Evolutionary conservation across 2,113 vertebrate genomes (phyloP), one percentile per base, ranked within the genome.

Genomic region (Zingel zingel): DNA sequence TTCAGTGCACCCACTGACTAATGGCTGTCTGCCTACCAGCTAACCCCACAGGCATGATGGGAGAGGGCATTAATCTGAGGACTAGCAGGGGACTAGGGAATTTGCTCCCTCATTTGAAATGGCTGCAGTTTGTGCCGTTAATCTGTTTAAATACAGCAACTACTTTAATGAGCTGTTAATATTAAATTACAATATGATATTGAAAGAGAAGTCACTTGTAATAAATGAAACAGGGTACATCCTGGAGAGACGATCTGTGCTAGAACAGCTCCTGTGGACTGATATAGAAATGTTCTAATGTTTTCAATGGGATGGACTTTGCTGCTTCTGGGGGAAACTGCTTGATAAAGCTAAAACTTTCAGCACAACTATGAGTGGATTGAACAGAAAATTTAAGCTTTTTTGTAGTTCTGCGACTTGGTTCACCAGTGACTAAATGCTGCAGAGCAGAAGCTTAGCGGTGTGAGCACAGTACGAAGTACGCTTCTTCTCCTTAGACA

Each of bases 11-110:
- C 75, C 74, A 6, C 53, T 83, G 88, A 90, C 86, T 89, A 92
- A 93, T 90, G 88, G 65, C 85, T 81, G 50, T 84, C 81, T 77
- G 87, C 79, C 85, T 88, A 81, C 81, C 64, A 27, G 84, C 81
- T 77, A 74, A 87, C 88, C 82, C 86, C 79, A 50, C 48, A 68
- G 90, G 84, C 81, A 25, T 77, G 83, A 87, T 81, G 71, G 80
- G 72, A 89, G 79, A 75, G 67, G 85, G 83, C 77, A 64, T 83
- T 74, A 13, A 91, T 90, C 88, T 83, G 71, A 74, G 74, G 83
- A 79, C 74, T 6, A 56, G 58, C 57, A 19, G 50, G 23, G 59
- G n/a, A n/a, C n/a, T n/a, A n/a, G n/a, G n/a, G 74, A 79, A 66
- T 89, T 59, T 65, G 76, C 58, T 74, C 77, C 53, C 59, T 75